Percentiles rank a stretch among this genome's conserved stretches.
These are phyloP conservation scores for Cotesia congregata DNA, from an alignment of 2,888 invertebrate species.

Conservation along the genomic window DNA sequence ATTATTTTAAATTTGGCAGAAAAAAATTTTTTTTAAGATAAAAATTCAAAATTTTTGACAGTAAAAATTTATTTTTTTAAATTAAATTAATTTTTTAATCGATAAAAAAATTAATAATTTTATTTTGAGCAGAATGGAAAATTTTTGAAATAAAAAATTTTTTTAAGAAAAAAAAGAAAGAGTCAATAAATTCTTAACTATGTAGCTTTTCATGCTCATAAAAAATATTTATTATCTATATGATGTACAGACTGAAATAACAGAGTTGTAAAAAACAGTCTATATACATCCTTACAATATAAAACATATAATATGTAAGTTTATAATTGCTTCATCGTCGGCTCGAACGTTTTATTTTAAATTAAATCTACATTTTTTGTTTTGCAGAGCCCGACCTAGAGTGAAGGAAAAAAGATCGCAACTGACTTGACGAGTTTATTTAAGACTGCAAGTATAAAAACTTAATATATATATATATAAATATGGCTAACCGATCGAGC, in stretches of 20 bases:
- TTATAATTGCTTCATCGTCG: conserved; percentile 35
- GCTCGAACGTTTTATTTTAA: conserved; percentile 21
- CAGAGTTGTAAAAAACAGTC: not conserved
- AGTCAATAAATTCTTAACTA: conserved; percentile 37
- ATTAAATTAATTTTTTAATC: too few species aligned
- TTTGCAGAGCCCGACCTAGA: conserved; percentile 16
- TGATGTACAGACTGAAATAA: conserved; percentile 6
- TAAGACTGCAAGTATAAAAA: not conserved
- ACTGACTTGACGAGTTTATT: conserved; percentile 38
- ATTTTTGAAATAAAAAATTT: too few species aligned
- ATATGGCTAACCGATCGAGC: not conserved
- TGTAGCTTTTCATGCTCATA: conserved; percentile 25
- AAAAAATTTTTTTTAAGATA: too few species aligned
- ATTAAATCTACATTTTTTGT: conserved; percentile 11
- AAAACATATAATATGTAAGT: conserved; percentile 14
- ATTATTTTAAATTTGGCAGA: too few species aligned
- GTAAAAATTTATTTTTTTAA: too few species aligned
- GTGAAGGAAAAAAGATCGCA: conserved; percentile 17
- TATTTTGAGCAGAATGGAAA: too few species aligned
- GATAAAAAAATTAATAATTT: too few species aligned
- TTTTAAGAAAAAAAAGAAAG: not conserved
- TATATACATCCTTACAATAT: conserved; percentile 15
- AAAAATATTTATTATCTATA: conserved; percentile 8
- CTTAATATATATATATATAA: not conserved
- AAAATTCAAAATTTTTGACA: too few species aligned